phyloP scores from a whole-genome alignment of 92 coral and sea anemone genomes.

The Chrysogorgia sp. region DNA sequence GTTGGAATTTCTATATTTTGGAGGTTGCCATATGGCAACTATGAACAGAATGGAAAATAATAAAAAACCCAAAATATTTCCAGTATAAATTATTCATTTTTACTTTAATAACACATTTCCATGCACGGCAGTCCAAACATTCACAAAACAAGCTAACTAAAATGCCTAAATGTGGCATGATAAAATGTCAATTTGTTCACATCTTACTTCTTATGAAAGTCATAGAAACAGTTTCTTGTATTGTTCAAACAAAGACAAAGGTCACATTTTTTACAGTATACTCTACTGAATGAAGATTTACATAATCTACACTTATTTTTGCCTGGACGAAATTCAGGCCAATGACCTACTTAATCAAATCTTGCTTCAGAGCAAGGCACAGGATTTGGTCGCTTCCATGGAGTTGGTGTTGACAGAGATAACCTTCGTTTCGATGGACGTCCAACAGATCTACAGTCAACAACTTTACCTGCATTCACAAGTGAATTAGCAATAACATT shows the following conservation, averaged over 20 bases:
- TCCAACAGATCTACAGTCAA: not conserved
- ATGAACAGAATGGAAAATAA: too few relatives aligned
- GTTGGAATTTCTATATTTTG: too few relatives aligned
- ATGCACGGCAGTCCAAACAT: too few relatives aligned
- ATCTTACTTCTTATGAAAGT: too few relatives aligned
- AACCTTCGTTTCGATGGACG: not conserved
- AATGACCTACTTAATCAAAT: conserved; percentile 6
- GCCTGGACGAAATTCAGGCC: conserved; percentile 3
- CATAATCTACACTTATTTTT: conserved; percentile 17
- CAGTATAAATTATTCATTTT: too few relatives aligned
- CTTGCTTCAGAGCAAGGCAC: conserved; percentile 10
- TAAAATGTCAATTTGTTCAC: too few relatives aligned
- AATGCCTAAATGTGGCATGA: too few relatives aligned
- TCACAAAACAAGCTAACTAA: too few relatives aligned
- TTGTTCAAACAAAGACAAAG: conserved; percentile 16
- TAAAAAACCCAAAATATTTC: too few relatives aligned
- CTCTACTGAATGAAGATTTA: not conserved
- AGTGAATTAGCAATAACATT: not conserved
- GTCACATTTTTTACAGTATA: conserved; percentile 13
- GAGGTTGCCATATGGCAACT: too few relatives aligned
- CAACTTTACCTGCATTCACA: not conserved
- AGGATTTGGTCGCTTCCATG: conserved; percentile 18
- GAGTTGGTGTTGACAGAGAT: not conserved
- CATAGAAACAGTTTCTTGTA: not conserved
- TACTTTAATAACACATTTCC: too few relatives aligned